Conservation (phyloP, 2,113 vertebrate genomes). For the Actenoides hombroni region DNA sequence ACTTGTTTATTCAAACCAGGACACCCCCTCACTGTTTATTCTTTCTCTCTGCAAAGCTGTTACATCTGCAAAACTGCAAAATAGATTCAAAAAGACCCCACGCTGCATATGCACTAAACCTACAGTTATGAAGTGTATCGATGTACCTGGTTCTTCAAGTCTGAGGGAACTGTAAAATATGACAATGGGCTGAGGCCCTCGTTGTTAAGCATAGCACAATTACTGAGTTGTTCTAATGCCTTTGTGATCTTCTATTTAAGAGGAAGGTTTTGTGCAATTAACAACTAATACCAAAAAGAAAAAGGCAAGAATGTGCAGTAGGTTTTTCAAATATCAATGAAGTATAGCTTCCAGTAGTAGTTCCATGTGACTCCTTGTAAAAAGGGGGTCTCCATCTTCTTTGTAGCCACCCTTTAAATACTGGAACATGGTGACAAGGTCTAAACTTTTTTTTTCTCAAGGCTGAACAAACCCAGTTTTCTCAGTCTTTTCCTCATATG, state of each 20-base stretch:
- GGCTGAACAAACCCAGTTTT: neutral
- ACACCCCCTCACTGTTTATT: neutral
- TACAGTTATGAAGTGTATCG: neutral
- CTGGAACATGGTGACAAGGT: neutral
- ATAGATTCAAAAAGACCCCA: neutral
- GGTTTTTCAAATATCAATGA: slow-evolving; percentile 25
- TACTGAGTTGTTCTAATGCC: neutral
- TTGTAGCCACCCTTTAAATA: neutral
- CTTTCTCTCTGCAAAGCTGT: neutral
- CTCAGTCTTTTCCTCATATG: neutral
- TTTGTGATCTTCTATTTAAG: neutral
- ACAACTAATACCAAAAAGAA: neutral
- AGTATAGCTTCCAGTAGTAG: neutral
- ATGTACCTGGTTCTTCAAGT: neutral
- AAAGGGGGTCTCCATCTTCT: neutral
- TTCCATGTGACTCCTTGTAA: neutral
- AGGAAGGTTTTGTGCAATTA: neutral
- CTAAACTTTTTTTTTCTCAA: neutral
- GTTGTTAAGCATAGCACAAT: neutral
- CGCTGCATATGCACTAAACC: neutral
- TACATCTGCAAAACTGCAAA: neutral
- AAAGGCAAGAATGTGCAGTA: neutral
- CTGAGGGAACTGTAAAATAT: neutral
- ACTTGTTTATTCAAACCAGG: neutral
- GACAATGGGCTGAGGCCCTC: neutral